A percentile compares a stretch with the other conserved stretches of the same genome.
phyloP scores from a whole-genome alignment of 2,113 vertebrate genomes.

The Neogale vison region DNA sequence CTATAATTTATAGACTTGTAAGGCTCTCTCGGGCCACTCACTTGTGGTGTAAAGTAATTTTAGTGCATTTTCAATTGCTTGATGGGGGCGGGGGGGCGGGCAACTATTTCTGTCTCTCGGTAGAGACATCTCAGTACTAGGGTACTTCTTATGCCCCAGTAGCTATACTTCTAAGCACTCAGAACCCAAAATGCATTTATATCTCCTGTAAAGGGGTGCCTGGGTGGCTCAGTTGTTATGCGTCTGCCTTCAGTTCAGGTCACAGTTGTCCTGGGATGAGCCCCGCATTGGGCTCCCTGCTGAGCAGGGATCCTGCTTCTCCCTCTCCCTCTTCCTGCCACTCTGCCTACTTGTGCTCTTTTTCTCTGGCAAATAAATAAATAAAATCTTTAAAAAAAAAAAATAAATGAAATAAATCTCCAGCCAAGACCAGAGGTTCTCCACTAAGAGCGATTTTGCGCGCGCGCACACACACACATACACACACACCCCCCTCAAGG shows the following conservation, averaged over 20 bases:
- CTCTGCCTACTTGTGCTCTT: no score
- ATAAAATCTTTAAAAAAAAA: no score
- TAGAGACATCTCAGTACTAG: no score
- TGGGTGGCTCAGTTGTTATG: no score
- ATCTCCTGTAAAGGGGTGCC: not conserved
- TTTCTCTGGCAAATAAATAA: no score
- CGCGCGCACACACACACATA: not conserved
- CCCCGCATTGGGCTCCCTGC: no score
- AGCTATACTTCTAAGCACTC: not conserved
- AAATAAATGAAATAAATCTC: not conserved
- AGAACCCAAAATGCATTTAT: not conserved
- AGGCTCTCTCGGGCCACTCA: not conserved
- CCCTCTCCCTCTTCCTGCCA: no score
- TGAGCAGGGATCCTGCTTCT: no score
- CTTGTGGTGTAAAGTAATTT: not conserved
- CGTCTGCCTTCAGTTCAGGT: no score
- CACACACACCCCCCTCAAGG: not conserved
- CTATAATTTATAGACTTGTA: not conserved
- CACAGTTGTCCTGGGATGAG: no score
- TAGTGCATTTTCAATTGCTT: not conserved
- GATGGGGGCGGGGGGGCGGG: no score
- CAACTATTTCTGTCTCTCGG: not conserved
- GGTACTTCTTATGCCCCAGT: not conserved
- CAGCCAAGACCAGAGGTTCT: not conserved
- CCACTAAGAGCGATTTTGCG: not conserved